Base-by-base conservation (phyloP, 2,113 vertebrate genomes). In the Sinocyclocheilus rhinocerous region DNA sequence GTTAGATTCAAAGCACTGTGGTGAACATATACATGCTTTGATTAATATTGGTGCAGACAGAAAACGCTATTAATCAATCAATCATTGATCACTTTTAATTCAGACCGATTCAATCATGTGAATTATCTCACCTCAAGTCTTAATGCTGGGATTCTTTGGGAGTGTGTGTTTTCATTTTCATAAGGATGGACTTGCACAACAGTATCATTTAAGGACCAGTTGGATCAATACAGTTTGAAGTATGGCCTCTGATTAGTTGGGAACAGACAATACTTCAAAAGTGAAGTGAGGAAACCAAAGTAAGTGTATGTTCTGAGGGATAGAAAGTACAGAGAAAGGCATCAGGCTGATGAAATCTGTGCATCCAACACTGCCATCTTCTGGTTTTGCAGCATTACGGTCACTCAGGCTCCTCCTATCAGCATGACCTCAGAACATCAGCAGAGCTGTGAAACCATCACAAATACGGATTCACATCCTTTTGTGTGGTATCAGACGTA, bases 361-460 rank as follows among this genome's bases (percentile, higher is more conserved):
- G 12, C 50, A 57, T 59, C 67, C 83, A 87, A 86, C 91, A 89
- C 91, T 89, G 92, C 94, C 93, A 90, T 81, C 94, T 91, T 72
- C 78, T 93, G 94, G 93, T 87, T 52, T 24, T 75, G 72, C 26
- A 70, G 55, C 4, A 45, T 48, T 36, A 45, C 59, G 13, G 55
- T 65, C 69, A 22, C 48, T 79, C 82, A 80, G 42, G 42, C 26
- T 6, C 4, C 42, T 50, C 39, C 26, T 13, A 29, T 55, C 55
- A 63, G 12, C 59, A 22, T 70, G 16, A 83, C 18, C 69, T 70
- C 50, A 72, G 10, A 22, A 52, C 45, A 83, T 72, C 70, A 24
- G 18, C 69, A 84, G 82, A 72, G 20, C 70, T 73, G 67, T 59
- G 57, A 80, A 80, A 7, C 36, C 39, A 76, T 48, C 59, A 18